Percentiles rank a stretch among this genome's conserved stretches.
Conservation (phyloP, 2,113 vertebrate species). For the Vulpes ferrilata region DNA sequence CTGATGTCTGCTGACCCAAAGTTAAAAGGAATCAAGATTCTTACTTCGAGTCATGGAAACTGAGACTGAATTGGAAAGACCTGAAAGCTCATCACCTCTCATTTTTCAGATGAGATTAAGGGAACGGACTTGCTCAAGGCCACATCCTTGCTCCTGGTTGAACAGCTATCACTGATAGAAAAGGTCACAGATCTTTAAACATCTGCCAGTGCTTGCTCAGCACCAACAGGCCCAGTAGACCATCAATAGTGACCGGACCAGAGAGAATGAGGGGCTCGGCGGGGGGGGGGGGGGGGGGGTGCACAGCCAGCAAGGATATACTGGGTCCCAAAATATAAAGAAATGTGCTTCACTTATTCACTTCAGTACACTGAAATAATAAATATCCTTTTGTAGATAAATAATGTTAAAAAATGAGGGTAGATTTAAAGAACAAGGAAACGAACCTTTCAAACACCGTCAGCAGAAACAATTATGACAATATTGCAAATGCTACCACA, state of each 20-base stretch:
- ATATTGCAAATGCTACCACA: neutral
- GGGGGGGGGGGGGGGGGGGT: neutral
- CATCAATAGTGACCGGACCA: neutral
- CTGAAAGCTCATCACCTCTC: neutral
- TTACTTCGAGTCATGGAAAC: slow-evolving; percentile 51
- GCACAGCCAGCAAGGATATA: neutral
- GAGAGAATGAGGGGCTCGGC: neutral
- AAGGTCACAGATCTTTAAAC: slow-evolving; percentile 32
- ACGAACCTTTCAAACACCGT: neutral
- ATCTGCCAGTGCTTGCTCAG: neutral
- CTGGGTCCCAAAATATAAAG: neutral
- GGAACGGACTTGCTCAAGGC: slow-evolving; percentile 18
- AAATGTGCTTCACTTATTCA: neutral
- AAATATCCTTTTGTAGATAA: slow-evolving; percentile 45
- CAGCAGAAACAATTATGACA: slow-evolving; percentile 23
- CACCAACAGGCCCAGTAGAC: neutral
- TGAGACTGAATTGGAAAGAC: slow-evolving; percentile 33
- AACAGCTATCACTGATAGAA: neutral
- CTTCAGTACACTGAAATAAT: neutral
- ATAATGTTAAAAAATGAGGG: slow-evolving; percentile 17
- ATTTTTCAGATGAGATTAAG: slow-evolving; percentile 52
- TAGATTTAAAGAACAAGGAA: slow-evolving; percentile 31
- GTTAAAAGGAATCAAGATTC: slow-evolving; percentile 48
- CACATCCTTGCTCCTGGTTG: neutral
- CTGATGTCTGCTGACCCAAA: neutral